Conservation (phyloP, 2,797 vertebrate genomes). For the Rhabdophis nuchalis region DNA sequence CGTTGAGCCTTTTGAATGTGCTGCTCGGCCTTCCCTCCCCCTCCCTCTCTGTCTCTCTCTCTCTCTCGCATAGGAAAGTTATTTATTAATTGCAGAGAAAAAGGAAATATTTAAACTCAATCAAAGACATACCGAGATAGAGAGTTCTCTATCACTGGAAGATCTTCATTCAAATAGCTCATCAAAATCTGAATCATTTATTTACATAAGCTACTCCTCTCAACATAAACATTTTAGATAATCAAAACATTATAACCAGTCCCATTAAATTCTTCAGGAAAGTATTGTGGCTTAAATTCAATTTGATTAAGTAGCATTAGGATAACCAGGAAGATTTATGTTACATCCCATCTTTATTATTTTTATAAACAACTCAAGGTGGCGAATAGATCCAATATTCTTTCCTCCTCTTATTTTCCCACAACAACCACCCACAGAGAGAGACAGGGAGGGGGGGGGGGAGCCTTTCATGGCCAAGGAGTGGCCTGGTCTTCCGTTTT, state of each 20-base stretch:
- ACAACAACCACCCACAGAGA: too few relatives aligned
- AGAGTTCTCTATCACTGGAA: not conserved
- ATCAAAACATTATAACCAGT: not conserved
- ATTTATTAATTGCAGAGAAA: constrained; percentile 18
- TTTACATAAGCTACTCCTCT: not conserved
- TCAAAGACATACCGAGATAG: not conserved
- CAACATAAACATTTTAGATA: not conserved
- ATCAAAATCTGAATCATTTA: not conserved
- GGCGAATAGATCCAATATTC: too few relatives aligned
- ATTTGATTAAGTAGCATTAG: not conserved
- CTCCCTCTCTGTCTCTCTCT: too few relatives aligned
- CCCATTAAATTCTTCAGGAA: not conserved
- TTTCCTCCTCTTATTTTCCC: too few relatives aligned
- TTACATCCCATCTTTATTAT: not conserved
- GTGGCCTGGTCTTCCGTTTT: not conserved
- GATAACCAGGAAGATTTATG: not conserved
- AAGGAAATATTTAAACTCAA: not conserved
- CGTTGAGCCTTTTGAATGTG: too few relatives aligned
- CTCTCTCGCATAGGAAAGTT: not conserved
- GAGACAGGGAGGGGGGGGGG: too few relatives aligned
- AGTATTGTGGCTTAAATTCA: not conserved
- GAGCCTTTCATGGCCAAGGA: too few relatives aligned
- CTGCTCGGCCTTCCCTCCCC: fast-evolving
- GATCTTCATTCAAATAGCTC: not conserved
- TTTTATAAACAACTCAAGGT: too few relatives aligned